Percentiles rank a stretch among this genome's conserved stretches.
Conservation (phyloP, 2,113 vertebrate species). For the Erinaceus europaeus region DNA sequence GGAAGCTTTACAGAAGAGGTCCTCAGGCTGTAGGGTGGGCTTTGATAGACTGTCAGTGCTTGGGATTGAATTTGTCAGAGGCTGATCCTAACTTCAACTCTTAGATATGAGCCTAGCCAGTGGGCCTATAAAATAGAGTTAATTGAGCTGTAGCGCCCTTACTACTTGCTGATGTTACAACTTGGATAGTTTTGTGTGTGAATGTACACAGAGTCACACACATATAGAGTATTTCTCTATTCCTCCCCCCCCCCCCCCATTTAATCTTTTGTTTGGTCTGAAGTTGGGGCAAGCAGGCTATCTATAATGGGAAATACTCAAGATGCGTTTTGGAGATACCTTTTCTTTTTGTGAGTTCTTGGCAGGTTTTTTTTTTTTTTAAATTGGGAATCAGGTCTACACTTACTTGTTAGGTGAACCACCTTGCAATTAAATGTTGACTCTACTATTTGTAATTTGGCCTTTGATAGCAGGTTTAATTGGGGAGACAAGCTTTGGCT, state of each 20-base stretch:
- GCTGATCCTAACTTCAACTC: neutral
- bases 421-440: constrained; percentile 77
- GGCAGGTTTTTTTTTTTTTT: constrained; percentile 81
- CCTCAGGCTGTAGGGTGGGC: neutral
- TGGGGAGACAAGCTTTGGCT: constrained; percentile 74
- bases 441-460: constrained; percentile 55
- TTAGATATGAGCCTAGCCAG: neutral
- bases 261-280: constrained; percentile 77
- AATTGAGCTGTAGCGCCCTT: neutral
- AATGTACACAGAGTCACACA: neutral
- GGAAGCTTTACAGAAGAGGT: neutral
- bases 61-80: neutral
- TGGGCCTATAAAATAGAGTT: constrained; percentile 12
- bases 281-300: constrained; percentile 57
- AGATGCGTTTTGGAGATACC: constrained; percentile 75
- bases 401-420: constrained; percentile 71
- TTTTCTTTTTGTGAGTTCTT: constrained; percentile 68
- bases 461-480: constrained; percentile 78
- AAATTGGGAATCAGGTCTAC: constrained; percentile 75
- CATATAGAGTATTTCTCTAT: neutral
- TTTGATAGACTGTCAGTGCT: neutral
- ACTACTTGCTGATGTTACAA: constrained; percentile 23
- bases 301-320: constrained; percentile 62
- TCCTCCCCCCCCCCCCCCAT: constrained; percentile 56
- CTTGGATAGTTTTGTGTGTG: constrained; percentile 13